phyloP scores from a whole-genome alignment of 2,888 invertebrate species.

The Caenorhabditis sp. region DNA sequence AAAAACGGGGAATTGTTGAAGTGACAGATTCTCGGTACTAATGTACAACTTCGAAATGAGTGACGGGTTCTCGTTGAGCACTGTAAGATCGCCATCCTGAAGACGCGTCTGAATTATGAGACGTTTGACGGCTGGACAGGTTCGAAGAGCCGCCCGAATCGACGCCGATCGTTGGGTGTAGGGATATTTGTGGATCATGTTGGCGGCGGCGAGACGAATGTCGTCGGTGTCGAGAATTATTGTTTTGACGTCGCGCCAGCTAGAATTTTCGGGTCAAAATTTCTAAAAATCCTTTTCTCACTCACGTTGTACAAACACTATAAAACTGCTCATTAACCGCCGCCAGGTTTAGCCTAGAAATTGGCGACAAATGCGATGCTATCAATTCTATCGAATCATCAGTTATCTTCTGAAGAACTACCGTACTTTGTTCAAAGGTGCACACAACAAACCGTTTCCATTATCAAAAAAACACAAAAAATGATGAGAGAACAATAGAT shows the following conservation, averaged over 20 bases:
- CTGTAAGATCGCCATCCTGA: background rate
- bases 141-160: conserved; percentile 1
- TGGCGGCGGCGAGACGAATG: conserved; percentile 14
- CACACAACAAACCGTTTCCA: background rate
- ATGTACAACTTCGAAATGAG: conserved; percentile 25
- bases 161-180: background rate
- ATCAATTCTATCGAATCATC: conserved; percentile 25
- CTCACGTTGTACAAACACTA: conserved; percentile 16
- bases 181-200: conserved; percentile 17
- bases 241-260: conserved; percentile 34
- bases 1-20: conserved; percentile 19
- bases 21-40: conserved; percentile 25
- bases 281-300: background rate
- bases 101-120: conserved; percentile 17
- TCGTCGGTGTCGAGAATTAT: conserved; percentile 29
- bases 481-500: background rate
- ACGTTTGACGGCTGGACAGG: conserved; percentile 23
- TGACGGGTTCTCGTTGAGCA: background rate
- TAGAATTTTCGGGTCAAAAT: background rate
- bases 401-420: conserved; percentile 2
- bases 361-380: conserved; percentile 20
- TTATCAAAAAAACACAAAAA: background rate
- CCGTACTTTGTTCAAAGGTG: background rate
- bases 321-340: conserved; percentile 20
- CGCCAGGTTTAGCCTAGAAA: conserved; percentile 29